phyloP scores from a whole-genome alignment of 1,140 invertebrate genomes.

The Battus philenor region DNA sequence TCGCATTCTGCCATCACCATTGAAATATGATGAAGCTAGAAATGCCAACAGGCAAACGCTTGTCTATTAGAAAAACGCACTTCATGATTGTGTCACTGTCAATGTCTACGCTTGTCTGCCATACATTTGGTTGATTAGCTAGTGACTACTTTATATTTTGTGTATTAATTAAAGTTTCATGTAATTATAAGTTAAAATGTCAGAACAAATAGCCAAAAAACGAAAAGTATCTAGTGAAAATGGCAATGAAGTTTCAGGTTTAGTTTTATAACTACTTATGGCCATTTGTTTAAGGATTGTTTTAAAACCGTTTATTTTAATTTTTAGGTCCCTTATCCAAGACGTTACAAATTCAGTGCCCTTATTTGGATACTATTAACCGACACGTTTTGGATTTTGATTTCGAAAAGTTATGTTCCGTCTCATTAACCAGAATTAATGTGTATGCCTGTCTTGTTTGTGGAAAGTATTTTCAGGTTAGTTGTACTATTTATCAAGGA shows the following conservation, averaged over 20 bases:
- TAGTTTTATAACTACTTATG: conserved; percentile 20
- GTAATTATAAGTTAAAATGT: conserved; percentile 2
- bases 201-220: conserved; percentile 29
- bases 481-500: neutral
- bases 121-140: no score
- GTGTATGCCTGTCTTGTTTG: conserved; percentile 99
- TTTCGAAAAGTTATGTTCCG: conserved; percentile 99
- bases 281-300: conserved; percentile 7
- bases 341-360: conserved; percentile 79
- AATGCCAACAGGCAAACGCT: no score
- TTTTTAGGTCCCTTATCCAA: conserved; percentile 50
- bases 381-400: conserved; percentile 99
- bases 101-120: no score
- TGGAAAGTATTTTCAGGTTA: conserved; percentile 96
- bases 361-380: conserved; percentile 98
- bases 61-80: no score
- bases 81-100: no score
- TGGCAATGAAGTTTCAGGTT: conserved; percentile 34
- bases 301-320: conserved; percentile 16
- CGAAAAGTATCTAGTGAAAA: conserved; percentile 44
- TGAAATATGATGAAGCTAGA: no score
- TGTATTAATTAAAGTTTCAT: no score
- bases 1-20: no score
- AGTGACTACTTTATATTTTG: no score
- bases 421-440: conserved; percentile 98